These are phyloP conservation scores for Gobiocypris rarus DNA, from an alignment of 2,113 vertebrate species.

Conservation along the genomic window DNA sequence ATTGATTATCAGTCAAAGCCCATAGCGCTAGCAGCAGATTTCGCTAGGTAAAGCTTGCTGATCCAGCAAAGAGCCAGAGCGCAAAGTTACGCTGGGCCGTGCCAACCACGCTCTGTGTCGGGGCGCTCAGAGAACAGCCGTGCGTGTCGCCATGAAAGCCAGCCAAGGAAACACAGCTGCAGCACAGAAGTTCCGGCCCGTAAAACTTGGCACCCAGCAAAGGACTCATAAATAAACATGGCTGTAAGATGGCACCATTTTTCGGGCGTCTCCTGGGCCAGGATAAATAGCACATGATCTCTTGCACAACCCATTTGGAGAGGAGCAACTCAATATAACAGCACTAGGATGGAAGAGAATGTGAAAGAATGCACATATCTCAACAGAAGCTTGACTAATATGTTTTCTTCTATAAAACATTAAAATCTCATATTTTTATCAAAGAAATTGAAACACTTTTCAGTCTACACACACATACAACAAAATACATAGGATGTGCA, in stretches of 20 bases:
- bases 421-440: not conserved
- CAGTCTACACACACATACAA: too few relatives aligned
- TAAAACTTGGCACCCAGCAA: constrained; percentile 71
- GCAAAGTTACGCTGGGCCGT: constrained; percentile 82
- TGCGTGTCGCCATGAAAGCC: constrained; percentile 84
- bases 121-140: constrained; percentile 88
- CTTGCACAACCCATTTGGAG: constrained; percentile 39
- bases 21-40: constrained; percentile 90
- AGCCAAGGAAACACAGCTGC: constrained; percentile 87
- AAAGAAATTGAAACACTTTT: not conserved
- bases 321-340: constrained; percentile 45
- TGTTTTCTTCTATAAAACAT: not conserved
- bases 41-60: constrained; percentile 95
- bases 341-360: not conserved
- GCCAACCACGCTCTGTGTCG: constrained; percentile 89
- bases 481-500: too few relatives aligned
- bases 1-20: constrained; percentile 97
- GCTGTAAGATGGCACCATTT: constrained; percentile 56
- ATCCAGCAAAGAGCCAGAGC: constrained; percentile 90
- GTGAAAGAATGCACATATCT: not conserved
- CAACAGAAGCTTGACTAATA: not conserved
- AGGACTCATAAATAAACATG: constrained; percentile 67
- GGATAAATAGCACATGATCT: constrained; percentile 57
- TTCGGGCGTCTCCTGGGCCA: constrained; percentile 52
- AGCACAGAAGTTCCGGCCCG: constrained; percentile 82